Conservation (phyloP, 2,888 invertebrate genomes). For the Chydorus sphaericus region DNA sequence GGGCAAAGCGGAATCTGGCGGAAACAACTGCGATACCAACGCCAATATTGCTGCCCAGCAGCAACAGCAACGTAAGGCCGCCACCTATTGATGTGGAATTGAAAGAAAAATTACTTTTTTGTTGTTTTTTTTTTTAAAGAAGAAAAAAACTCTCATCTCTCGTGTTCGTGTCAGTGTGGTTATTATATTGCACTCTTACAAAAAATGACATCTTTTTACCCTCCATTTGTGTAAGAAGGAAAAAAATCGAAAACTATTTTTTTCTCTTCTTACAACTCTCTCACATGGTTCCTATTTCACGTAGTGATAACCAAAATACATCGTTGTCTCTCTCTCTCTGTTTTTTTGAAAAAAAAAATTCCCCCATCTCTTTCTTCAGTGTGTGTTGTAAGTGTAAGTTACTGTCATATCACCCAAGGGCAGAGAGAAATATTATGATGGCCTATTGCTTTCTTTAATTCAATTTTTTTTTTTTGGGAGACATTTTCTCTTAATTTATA, state of each 20-base stretch:
- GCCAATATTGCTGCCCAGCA: slow-evolving; percentile 35
- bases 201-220: too few relatives aligned
- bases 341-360: not conserved
- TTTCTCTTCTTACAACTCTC: too few relatives aligned
- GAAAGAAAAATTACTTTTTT: not conserved
- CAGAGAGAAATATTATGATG: too few relatives aligned
- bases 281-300: slow-evolving; percentile 15
- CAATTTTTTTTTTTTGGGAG: too few relatives aligned
- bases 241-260: too few relatives aligned
- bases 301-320: slow-evolving; percentile 15
- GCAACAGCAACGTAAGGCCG: slow-evolving; percentile 12
- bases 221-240: too few relatives aligned
- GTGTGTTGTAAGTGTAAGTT: not conserved
- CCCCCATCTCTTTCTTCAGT: not conserved
- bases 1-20: slow-evolving; percentile 20
- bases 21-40: slow-evolving; percentile 34
- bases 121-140: not conserved
- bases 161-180: too few relatives aligned
- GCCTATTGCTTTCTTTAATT: slow-evolving; percentile 4
- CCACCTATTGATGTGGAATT: slow-evolving; percentile 11
- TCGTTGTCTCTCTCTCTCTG: not conserved
- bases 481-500: too few relatives aligned
- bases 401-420: too few relatives aligned
- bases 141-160: too few relatives aligned
- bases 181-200: too few relatives aligned